Evolutionary conservation across 2,113 vertebrate species (phyloP), one percentile per base, ranked within the genome.

Genomic region (Cichladusa arquata): DNA sequence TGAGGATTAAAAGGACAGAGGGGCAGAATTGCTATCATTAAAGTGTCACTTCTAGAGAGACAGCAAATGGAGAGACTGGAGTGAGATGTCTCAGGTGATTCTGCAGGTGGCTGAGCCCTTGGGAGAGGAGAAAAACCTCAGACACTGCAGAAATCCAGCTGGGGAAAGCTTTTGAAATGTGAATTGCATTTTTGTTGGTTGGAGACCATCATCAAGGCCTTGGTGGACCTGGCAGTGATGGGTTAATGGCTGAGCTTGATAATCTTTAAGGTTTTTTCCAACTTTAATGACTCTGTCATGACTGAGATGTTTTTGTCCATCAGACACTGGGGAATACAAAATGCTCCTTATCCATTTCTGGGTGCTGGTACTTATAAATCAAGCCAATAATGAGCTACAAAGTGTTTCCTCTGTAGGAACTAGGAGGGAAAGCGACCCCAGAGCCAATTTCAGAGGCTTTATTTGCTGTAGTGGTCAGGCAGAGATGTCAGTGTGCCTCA

Each of bases 281-380:
- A 13, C 22, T 10, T 48, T 9, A 36, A 5, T 53, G 17, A 34
- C 22, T 48, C 56, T 5, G 0, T 83, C n/a, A 14, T 48, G 71
- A 62, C 11, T 57, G 60, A 44, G 51, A n/a, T 0, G 0, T 44
- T 60, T 33, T 57, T 60, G 53, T 33, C 61, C 28, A 12, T 47
- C 62, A 58, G 50, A 38, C 11, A 8, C 0, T 5, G 34, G 33
- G 40, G 50, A 77, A 12, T 6, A 11, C 42, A 47, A 53, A 65
- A 20, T 19, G 24, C 18, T 62, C 20, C 36, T 71, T 42, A 38
- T 60, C 42, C 34, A 65, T 19, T 67, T n/a, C 19, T 74, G 58
- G 44, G 26, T 51, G 40, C 7, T 58, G 28, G 19, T 8, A 19
- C 84, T 92, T 74, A 17, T 42, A 40, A 64, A 48, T 36, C 26